Percentiles rank a stretch among this genome's conserved stretches.
These are phyloP conservation scores for Lepeophtheirus salmonis DNA, from an alignment of 1,140 invertebrate species.

Conservation along the genomic window DNA sequence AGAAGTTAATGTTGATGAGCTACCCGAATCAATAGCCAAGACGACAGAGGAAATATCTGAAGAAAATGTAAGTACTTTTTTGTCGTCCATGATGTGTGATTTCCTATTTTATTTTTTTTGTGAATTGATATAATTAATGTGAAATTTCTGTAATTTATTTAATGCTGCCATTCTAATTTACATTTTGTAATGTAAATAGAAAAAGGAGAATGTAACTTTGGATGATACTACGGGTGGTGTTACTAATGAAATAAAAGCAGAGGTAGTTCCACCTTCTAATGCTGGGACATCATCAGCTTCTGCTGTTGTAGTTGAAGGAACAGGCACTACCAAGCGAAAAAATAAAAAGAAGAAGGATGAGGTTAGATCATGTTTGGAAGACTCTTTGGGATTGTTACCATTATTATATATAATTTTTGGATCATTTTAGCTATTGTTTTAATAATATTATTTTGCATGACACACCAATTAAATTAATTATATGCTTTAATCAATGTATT, in stretches of 20 bases:
- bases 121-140: no score
- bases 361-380: no score
- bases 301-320: neutral
- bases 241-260: neutral
- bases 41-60: no score
- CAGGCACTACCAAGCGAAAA: conserved; percentile 2
- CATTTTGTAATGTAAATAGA: neutral
- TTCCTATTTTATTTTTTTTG: no score
- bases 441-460: no score
- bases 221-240: neutral
- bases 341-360: conserved; percentile 4
- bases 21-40: no score
- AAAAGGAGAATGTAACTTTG: neutral
- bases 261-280: neutral
- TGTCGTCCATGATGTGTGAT: no score
- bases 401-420: neutral
- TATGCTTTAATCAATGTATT: no score
- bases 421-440: neutral
- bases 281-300: neutral
- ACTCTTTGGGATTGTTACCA: no score
- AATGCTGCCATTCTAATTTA: neutral
- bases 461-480: no score
- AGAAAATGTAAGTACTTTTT: no score
- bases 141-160: neutral
- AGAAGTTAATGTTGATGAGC: no score